Evolutionary conservation across 2,113 vertebrate species (phyloP), one percentile per base, ranked within the genome.

Genomic region (Colinus virginianus): DNA sequence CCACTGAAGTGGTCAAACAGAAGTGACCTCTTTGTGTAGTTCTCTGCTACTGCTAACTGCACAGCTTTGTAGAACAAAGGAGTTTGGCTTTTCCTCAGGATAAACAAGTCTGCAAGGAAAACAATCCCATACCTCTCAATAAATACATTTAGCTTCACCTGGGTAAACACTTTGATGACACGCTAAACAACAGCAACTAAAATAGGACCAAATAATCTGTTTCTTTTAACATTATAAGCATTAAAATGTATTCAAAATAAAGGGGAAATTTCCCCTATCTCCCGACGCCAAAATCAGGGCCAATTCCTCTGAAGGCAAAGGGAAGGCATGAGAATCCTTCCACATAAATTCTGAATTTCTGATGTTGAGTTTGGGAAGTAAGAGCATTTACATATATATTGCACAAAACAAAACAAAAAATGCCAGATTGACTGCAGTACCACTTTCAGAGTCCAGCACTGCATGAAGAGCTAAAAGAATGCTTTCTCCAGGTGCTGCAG

Each of bases 181-280:
- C 1, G 1, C 56, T 74, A 82, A 94, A 92, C 69, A 95, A 84
- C 64, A 85, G 61, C 36, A 74, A 89, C 84, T 85, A 80, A 78
- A 94, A 94, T 34, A 68, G 78, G 28, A 89, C 62, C 68, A 95
- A 93, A 74, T 89, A 80, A 78, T 67, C 38, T 7, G 7, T 91
- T 93, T 96, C 90, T 45, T 36, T 64, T 64, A 63, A 80, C 0
- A 10, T 38, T 40, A 32, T 55, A 91, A 96, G 94, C 85, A 59
- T 70, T 53, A 75, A 66, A 42, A 79, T 8, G 48, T 78, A 61
- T 91, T 63, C 32, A 90, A 94, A 95, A 88, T 85, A 94, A 67
- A 38, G 51, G 93, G 95, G 36, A 91, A 95, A 82, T 72, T 83
- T 85, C 10, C 78, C 78, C 91, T 95, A 96, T 93, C 93, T 94